Percentiles rank a stretch among this genome's conserved stretches.
Evolutionary conservation across 1,140 invertebrate genomes (phyloP).

Genomic region (Eciton burchellii): DNA sequence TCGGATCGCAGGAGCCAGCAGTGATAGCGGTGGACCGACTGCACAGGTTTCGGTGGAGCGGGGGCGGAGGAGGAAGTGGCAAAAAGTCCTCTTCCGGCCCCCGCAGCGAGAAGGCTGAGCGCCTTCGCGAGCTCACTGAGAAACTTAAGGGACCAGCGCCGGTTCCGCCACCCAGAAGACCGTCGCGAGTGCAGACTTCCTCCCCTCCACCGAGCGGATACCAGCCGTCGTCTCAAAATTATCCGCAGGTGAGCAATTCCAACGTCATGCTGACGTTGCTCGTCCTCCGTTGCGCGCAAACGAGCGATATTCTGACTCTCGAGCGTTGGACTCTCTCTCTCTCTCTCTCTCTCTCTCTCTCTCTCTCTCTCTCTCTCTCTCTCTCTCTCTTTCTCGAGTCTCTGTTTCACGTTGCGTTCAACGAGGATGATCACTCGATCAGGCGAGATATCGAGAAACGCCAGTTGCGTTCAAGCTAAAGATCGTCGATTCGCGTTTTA

Average conservation of each 20-base stretch:
- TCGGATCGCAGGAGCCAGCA: slow-evolving; percentile 77
- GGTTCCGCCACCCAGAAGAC: slow-evolving; percentile 80
- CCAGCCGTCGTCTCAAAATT: slow-evolving; percentile 61
- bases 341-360: too few species aligned
- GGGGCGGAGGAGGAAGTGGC: slow-evolving; percentile 84
- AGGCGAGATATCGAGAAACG: too few species aligned
- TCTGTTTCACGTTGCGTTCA: too few species aligned
- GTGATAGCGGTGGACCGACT: slow-evolving; percentile 90
- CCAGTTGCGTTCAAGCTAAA: not conserved
- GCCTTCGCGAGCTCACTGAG: slow-evolving; percentile 91
- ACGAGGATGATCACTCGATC: too few species aligned
- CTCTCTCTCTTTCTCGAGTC: too few species aligned
- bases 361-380: too few species aligned
- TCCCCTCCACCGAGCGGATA: slow-evolving; percentile 79
- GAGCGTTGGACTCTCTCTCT: too few species aligned
- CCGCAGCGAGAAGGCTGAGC: slow-evolving; percentile 89
- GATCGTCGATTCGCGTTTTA: not conserved
- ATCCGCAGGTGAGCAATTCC: slow-evolving; percentile 70
- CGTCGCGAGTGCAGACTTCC: slow-evolving; percentile 82
- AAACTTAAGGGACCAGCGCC: slow-evolving; percentile 87
- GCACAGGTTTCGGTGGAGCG: slow-evolving; percentile 91
- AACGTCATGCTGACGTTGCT: slow-evolving; percentile 31
- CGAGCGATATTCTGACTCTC: not conserved
- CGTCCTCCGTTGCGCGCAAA: not conserved
- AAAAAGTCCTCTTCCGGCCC: slow-evolving; percentile 84